Conservation (phyloP, 1,140 invertebrate genomes). For the Euura lappo region DNA sequence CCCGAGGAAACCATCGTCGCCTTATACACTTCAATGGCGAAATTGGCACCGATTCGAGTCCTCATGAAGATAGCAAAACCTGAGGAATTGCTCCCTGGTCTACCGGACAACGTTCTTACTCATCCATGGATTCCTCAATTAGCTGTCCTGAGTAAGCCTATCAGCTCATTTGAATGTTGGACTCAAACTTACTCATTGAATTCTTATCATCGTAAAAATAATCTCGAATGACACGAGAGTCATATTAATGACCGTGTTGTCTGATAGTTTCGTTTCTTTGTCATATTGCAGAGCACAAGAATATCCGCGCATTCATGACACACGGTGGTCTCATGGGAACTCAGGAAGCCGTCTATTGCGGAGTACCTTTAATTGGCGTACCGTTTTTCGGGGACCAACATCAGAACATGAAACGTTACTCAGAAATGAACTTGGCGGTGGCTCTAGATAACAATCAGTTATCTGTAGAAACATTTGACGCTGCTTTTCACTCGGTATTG, state of each 20-base stretch:
- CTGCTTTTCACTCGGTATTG: conserved; percentile 42
- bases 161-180: background rate
- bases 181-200: background rate
- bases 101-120: conserved; percentile 66
- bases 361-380: conserved; percentile 58
- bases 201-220: background rate
- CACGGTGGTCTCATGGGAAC: conserved; percentile 61
- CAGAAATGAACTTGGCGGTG: conserved; percentile 30
- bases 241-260: background rate
- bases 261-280: background rate
- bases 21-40: conserved; percentile 40
- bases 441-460: conserved; percentile 30
- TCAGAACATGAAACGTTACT: conserved; percentile 43
- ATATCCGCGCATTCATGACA: conserved; percentile 56
- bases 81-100: conserved; percentile 42
- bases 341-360: conserved; percentile 55
- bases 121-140: conserved; percentile 70
- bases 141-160: conserved; percentile 65
- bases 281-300: conserved; percentile 48
- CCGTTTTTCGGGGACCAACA: conserved; percentile 61
- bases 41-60: conserved; percentile 41
- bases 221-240: background rate
- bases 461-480: conserved; percentile 41
- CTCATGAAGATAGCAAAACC: conserved; percentile 41
- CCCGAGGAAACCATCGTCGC: conserved; percentile 27